Evolutionary conservation across 37 sponge, comb jelly and placozoan species (phyloP), one percentile per base, ranked within the genome.

Genomic region (Aplysina aerophoba): DNA sequence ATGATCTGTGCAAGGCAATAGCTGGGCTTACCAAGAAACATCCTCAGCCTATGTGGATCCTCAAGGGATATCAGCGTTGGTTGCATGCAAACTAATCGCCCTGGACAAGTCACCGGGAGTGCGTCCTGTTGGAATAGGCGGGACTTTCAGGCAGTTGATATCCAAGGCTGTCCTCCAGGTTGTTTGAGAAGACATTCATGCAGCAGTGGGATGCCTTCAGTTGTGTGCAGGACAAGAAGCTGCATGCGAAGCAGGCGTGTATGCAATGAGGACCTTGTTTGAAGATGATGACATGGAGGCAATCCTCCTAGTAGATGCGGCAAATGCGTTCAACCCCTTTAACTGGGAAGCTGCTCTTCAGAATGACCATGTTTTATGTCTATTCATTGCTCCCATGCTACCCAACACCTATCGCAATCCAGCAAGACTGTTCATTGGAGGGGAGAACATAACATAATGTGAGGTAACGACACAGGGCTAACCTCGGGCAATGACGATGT

Each of bases 351-450:
- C 80, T 21, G 75, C 85, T 1, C 83, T 88, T 4, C 64, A n/a
- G 31, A 88, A 88, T 58, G 36, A 59, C 79, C 30, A 39, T n/a
- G 36, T 71, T n/a, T 38, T 81, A 31, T 87, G 82, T 57, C 88
- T 75, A 69, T 15, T 79, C 39, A 22, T 85, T 12, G 27, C 79
- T 30, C 31, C 12, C 59, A 33, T 71, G 69, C 50, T 69, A 27
- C 53, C 64, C 24, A 81, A 87, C 72, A 79, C 69, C 59, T 87
- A 81, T 41, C 31, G 81, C 27, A 33, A 35, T 27, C 65, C 37
- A 60, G 64, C 21, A n/a, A 28, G 44, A 19, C 15, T 36, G 14
- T 38, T 25, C 71, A 31, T 81, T 55, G 79, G 37, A 41, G 71
- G 71, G 21, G 40, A 54, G 40, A n/a, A 20, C 11, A 15, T 87